Conservation (phyloP, 2,797 vertebrate species). For the Pogoniulus pusillus region DNA sequence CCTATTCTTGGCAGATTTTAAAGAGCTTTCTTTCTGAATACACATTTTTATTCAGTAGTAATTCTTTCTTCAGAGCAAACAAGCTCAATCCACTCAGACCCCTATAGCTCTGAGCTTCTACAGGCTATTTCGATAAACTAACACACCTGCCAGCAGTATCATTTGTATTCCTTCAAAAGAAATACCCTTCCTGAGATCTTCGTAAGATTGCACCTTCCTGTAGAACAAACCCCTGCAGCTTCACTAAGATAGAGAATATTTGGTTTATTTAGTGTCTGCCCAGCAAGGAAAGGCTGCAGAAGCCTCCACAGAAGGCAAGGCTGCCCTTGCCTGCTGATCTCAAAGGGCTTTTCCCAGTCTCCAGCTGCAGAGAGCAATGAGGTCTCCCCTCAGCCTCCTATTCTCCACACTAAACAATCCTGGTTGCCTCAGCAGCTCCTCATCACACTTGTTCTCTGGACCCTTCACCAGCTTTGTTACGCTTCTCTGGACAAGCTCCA, state of each 20-base stretch:
- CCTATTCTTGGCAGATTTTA: constrained; percentile 1
- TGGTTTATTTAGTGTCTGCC: background rate
- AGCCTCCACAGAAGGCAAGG: background rate
- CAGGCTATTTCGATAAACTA: background rate
- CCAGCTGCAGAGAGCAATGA: no score
- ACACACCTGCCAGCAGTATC: background rate
- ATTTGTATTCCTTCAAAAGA: background rate
- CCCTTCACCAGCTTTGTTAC: no score
- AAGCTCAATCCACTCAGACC: background rate
- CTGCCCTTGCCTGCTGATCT: background rate
- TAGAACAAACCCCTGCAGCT: background rate
- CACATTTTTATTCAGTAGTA: background rate
- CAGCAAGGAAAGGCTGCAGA: background rate
- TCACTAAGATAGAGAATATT: background rate
- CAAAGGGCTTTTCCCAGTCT: background rate
- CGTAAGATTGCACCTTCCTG: background rate
- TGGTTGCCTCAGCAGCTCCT: no score
- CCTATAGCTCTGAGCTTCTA: background rate
- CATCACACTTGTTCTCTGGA: no score
- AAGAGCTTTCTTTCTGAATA: background rate
- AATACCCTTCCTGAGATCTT: background rate
- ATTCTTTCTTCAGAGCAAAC: background rate
- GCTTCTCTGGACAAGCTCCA: no score
- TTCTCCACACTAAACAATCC: no score
- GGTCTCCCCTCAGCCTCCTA: no score